Percentiles rank a stretch among this genome's conserved stretches.
Conservation (phyloP, 2,888 invertebrate species). For the Scaptomyza caliginosa region DNA sequence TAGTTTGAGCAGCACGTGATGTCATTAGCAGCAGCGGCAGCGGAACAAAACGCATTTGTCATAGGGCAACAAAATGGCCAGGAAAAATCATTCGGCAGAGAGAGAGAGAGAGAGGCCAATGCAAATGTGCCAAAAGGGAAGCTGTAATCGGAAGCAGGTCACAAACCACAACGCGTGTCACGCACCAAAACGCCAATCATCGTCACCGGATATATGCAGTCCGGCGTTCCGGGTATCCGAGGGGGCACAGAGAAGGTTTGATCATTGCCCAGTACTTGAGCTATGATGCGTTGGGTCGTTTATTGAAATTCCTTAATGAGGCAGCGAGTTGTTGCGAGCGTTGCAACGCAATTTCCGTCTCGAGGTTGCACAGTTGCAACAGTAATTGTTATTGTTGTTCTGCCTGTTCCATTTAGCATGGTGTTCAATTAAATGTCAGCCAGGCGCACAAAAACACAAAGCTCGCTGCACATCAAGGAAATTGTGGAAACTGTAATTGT, state of each 20-base stretch:
- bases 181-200: slow-evolving; percentile 68
- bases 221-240: background rate
- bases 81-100: slow-evolving; percentile 22
- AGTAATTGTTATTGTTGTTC: slow-evolving; percentile 22
- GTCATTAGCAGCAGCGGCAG: slow-evolving; percentile 64
- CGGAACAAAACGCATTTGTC: slow-evolving; percentile 62
- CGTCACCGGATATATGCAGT: slow-evolving; percentile 33
- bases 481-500: slow-evolving; percentile 30
- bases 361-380: slow-evolving; percentile 16
- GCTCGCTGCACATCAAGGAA: background rate
- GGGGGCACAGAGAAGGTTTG: background rate
- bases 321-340: slow-evolving; percentile 37
- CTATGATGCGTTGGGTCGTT: slow-evolving; percentile 60
- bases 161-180: slow-evolving; percentile 66
- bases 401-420: slow-evolving; percentile 26
- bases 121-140: slow-evolving; percentile 7
- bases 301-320: slow-evolving; percentile 77
- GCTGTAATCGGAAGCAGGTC: slow-evolving; percentile 38
- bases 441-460: slow-evolving; percentile 2
- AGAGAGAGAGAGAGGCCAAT: background rate
- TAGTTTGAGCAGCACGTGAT: slow-evolving; percentile 66
- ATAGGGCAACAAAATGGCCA: slow-evolving; percentile 54
- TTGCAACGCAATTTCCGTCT: slow-evolving; percentile 65
- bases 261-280: slow-evolving; percentile 37
- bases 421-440: slow-evolving; percentile 60